Conservation (phyloP, 1,140 invertebrate genomes). For the Euura saliciscinereae region DNA sequence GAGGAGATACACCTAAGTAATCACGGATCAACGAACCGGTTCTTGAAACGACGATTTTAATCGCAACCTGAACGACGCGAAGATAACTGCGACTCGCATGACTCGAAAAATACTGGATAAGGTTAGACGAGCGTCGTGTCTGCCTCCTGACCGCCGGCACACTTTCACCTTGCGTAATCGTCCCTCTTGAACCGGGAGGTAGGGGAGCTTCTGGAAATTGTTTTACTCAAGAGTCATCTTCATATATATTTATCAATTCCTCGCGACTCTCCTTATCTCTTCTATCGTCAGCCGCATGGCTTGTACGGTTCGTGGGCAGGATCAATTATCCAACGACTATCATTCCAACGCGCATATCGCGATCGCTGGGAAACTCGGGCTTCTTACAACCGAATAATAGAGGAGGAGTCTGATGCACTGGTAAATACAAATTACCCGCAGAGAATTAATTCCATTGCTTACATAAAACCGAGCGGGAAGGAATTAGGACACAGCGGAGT, state of each 20-base stretch:
- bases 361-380: no score
- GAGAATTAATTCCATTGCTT: neutral
- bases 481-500: neutral
- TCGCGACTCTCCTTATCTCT: no score
- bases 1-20: neutral
- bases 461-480: neutral
- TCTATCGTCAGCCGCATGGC: no score
- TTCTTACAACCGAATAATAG: no score
- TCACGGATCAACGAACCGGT: neutral
- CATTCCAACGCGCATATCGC: constrained; percentile 3
- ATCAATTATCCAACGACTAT: constrained; percentile 51
- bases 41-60: neutral
- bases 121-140: neutral
- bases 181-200: neutral
- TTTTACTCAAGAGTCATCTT: neutral
- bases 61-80: neutral
- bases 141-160: neutral
- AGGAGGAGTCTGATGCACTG: no score
- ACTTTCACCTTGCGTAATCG: neutral
- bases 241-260: neutral
- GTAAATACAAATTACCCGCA: neutral
- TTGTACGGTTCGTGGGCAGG: constrained; percentile 38
- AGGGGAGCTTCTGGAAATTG: no score
- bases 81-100: neutral
- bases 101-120: neutral